Conservation (phyloP, 2,888 invertebrate species). For the Podotricha telesiphe region DNA sequence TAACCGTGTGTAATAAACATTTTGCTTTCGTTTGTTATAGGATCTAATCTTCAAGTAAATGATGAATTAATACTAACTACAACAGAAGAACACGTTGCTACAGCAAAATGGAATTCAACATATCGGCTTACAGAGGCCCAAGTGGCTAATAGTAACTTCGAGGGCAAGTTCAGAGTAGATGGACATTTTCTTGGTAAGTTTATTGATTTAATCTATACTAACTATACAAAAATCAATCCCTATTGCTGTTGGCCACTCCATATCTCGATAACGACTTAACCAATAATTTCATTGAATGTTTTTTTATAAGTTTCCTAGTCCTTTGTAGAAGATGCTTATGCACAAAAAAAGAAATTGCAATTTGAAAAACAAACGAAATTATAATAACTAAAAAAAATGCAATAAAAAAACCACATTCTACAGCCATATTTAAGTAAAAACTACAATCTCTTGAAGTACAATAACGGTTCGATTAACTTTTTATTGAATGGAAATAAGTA, state of each 20-base stretch:
- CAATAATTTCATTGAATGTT: no score
- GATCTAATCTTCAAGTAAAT: constrained; percentile 53
- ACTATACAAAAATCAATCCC: no score
- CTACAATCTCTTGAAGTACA: background rate
- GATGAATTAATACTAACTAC: constrained; percentile 56
- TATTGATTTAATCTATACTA: no score
- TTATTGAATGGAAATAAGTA: background rate
- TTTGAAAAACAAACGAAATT: background rate
- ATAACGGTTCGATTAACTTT: background rate
- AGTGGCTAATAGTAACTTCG: constrained; percentile 49
- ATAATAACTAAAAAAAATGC: background rate
- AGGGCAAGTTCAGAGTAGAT: constrained; percentile 63
- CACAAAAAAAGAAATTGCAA: no score
- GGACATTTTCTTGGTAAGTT: constrained; percentile 79
- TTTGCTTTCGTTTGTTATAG: constrained; percentile 37
- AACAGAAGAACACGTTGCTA: constrained; percentile 52
- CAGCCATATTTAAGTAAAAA: background rate
- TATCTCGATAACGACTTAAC: no score
- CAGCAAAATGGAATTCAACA: constrained; percentile 58
- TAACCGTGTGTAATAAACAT: background rate
- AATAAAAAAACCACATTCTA: background rate
- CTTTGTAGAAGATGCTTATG: no score
- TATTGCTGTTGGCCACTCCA: no score
- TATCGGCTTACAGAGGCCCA: constrained; percentile 54
- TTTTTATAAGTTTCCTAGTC: no score